These are phyloP conservation scores for Drosophila fulvimacula DNA, from an alignment of 2,888 invertebrate genomes.

Conservation along the genomic window DNA sequence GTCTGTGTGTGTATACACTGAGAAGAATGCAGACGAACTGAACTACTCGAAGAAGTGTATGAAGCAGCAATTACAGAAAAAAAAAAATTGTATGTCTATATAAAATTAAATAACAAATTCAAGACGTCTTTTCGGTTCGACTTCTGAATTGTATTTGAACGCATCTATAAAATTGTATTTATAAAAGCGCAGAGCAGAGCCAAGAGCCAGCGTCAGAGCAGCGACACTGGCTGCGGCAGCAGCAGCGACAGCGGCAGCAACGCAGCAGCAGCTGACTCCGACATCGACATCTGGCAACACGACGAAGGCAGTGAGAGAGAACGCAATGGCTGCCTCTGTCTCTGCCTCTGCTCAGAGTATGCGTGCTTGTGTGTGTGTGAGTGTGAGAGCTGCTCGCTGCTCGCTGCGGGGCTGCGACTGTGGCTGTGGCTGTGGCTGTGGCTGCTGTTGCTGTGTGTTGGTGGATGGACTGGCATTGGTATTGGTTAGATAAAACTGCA, in stretches of 20 bases:
- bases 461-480: conserved; percentile 59
- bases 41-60: conserved; percentile 8
- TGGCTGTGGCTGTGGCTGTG: conserved; percentile 14
- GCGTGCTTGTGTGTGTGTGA: conserved; percentile 18
- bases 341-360: conserved; percentile 16
- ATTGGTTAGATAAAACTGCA: conserved; percentile 73
- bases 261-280: conserved; percentile 55
- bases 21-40: conserved; percentile 42
- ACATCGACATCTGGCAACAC: conserved; percentile 48
- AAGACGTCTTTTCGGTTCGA: conserved; percentile 65
- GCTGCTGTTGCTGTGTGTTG: conserved; percentile 50
- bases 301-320: conserved; percentile 50
- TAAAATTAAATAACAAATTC: conserved; percentile 57
- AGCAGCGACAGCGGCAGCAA: conserved; percentile 43
- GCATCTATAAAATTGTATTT: conserved; percentile 83
- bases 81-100: conserved; percentile 6
- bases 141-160: conserved; percentile 70
- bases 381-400: conserved; percentile 30
- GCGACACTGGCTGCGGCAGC: conserved; percentile 50
- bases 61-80: conserved; percentile 13
- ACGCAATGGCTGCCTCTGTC: conserved; percentile 59
- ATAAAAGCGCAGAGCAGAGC: conserved; percentile 72
- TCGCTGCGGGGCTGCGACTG: conserved; percentile 24
- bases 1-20: conserved; percentile 12
- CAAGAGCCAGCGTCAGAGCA: conserved; percentile 40